Base-by-base conservation (phyloP, 2,888 invertebrate genomes). In the Zele albiditarsus region DNA sequence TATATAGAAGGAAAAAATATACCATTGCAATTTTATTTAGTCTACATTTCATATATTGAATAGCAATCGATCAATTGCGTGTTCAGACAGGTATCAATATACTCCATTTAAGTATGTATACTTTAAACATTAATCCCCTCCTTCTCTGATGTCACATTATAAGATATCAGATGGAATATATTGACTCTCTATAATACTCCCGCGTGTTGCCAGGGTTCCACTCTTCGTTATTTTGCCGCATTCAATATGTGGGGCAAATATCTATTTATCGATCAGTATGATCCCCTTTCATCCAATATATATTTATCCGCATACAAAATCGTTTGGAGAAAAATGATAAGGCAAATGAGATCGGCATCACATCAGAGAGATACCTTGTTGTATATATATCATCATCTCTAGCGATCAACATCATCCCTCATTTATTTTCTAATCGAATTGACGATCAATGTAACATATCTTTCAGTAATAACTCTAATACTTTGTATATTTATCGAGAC, bases 141-240 rank as follows among this genome's bases (percentile, higher is more conserved):
- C 60, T 12, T 27, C 12, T 27, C 60, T 23, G 4, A 28, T 60
- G 14, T 60, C 23, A 16, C 62, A 16, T 57, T 31, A 25, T 28
- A 38, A 10, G 62, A 72, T 66, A 72, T 66, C 66, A 57, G 57
- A 33, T 70, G 5, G 49, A 2, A 38, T 38, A 38, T 49, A 72
- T 72, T 66, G 72, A 72, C 65, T 65, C 65, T 65, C 65, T 23
- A 42, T 71, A 46, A 63, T 72, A 33, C 46, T 16, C 25, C 25
- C 25, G 60, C 25, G 23, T 27, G 28, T 33, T 38, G 38, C 8
- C 38, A 38, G 12, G 8, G 8, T 38, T 38, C 38, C 10, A 12
- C 4, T 38, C 38, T 8, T 38, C 38, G 38, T 8, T 10, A 38
- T 38, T 8, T 12, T 10, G 12, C 38, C 1, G 38, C 5, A 38